Base-by-base conservation (phyloP, 2,113 vertebrate genomes). In the Campylomormyrus numenius region DNA sequence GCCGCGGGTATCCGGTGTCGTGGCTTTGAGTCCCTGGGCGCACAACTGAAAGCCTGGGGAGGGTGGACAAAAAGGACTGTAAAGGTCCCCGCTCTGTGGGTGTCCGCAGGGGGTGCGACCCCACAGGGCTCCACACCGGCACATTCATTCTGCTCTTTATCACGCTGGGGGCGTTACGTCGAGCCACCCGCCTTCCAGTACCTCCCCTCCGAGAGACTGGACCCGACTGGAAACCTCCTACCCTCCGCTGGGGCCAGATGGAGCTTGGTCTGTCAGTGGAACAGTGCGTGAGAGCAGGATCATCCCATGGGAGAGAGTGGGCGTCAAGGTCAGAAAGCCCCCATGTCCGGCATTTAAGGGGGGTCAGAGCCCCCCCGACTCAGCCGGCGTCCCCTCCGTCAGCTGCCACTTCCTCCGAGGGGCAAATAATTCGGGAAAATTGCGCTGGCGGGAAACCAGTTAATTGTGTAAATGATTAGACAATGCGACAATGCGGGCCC, bases 401-500 rank as follows among this genome's bases (percentile, higher is more conserved):
- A 53, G 86, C 86, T 35, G 49, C 49, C 50, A 31, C 85, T 87
- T 87, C 49, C 86, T 19, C 50, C 19, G 31, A 87, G 86, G 31
- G 50, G 9, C 45, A 15, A 13, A 86, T 50, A 86, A 50, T 86
- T 86, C 84, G 2, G 48, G 24, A 87, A 56, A 52, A 87, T 56
- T 56, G 86, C 50, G 17, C 86, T 35, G 86, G 48, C 84, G 48
- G 45, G 48, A 86, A 87, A 87, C 50, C 86, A 53, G 50, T 87
- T 87, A 87, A 87, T 87, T 87, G 49, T 53, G 49, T 87, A 56
- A 87, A 87, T 56, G 86, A 87, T 87, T 53, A 87, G 50, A 87
- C 49, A 56, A 35, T 52, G 50, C 3, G 86, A 56, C 86, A 15
- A 27, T 48, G 46, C 45, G 84, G 21, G 96, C 95, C 94, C 94